These are phyloP conservation scores for Hippocampus comes DNA, from an alignment of 2,113 vertebrate species.

Conservation along the genomic window DNA sequence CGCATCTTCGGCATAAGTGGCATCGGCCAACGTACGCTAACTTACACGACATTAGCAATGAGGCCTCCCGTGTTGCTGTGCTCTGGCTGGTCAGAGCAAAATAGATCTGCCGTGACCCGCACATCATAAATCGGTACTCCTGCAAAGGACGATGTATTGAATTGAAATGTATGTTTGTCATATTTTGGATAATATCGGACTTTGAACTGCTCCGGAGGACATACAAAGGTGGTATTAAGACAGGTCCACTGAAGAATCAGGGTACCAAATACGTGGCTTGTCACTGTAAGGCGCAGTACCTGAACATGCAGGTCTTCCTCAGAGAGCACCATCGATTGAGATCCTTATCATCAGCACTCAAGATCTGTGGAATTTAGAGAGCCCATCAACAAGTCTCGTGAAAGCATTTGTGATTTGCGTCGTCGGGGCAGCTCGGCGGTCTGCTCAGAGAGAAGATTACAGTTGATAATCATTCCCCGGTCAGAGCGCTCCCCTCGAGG, in stretches of 20 bases:
- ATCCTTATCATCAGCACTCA: constrained; percentile 80
- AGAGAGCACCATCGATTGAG: constrained; percentile 87
- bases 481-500: constrained; percentile 68
- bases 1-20: too few species aligned
- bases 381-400: neutral
- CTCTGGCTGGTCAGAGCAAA: too few species aligned
- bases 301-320: constrained; percentile 90
- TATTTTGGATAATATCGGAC: too few species aligned
- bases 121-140: too few species aligned
- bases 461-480: constrained; percentile 67
- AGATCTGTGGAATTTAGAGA: constrained; percentile 68
- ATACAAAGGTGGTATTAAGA: neutral
- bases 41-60: too few species aligned
- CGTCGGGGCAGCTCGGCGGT: neutral
- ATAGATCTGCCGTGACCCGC: too few species aligned
- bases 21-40: neutral
- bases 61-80: too few species aligned
- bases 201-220: too few species aligned
- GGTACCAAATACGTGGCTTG: neutral
- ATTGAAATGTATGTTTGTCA: too few species aligned
- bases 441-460: constrained; percentile 83
- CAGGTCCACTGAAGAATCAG: neutral
- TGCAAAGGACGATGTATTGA: too few species aligned
- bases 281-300: constrained; percentile 58
- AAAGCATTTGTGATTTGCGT: constrained; percentile 35